Percentiles rank a stretch among this genome's conserved stretches.
phyloP scores from a whole-genome alignment of 2,113 vertebrate genomes.

The Oreochromis niloticus region DNA sequence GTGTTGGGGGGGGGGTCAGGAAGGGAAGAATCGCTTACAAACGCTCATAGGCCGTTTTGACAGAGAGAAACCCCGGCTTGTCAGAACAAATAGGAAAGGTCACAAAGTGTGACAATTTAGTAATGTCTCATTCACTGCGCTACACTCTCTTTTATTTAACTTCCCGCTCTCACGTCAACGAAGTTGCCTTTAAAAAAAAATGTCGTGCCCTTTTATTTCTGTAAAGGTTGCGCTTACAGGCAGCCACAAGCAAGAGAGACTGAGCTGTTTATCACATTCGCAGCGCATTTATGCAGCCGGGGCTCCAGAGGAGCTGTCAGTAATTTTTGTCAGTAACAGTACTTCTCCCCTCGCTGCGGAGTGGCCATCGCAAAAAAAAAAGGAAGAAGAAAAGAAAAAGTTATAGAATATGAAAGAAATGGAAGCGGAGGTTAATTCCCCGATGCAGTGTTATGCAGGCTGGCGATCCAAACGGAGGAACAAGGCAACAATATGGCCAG shows the following conservation, averaged over 20 bases:
- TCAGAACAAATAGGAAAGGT: slow-evolving; percentile 60
- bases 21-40: slow-evolving; percentile 29
- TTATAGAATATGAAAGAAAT: slow-evolving; percentile 18
- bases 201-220: slow-evolving; percentile 44
- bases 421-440: slow-evolving; percentile 45
- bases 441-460: slow-evolving; percentile 16
- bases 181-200: slow-evolving; percentile 34
- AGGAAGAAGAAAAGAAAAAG: background rate
- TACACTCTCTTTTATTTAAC: slow-evolving; percentile 43
- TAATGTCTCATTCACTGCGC: slow-evolving; percentile 44
- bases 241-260: slow-evolving; percentile 16
- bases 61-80: slow-evolving; percentile 30
- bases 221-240: slow-evolving; percentile 35
- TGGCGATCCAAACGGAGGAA: slow-evolving; percentile 37
- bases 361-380: background rate
- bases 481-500: slow-evolving; percentile 42
- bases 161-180: slow-evolving; percentile 16
- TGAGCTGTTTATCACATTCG: slow-evolving; percentile 36
- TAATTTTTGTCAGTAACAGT: slow-evolving; percentile 43
- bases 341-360: background rate
- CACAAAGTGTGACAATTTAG: slow-evolving; percentile 45
- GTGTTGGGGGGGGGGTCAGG: background rate
- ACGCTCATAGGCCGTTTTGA: slow-evolving; percentile 25
- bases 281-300: background rate
- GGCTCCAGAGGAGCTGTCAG: slow-evolving; percentile 26